Base-by-base conservation (phyloP, 2,113 vertebrate genomes). In the Scartelaos histophorus region DNA sequence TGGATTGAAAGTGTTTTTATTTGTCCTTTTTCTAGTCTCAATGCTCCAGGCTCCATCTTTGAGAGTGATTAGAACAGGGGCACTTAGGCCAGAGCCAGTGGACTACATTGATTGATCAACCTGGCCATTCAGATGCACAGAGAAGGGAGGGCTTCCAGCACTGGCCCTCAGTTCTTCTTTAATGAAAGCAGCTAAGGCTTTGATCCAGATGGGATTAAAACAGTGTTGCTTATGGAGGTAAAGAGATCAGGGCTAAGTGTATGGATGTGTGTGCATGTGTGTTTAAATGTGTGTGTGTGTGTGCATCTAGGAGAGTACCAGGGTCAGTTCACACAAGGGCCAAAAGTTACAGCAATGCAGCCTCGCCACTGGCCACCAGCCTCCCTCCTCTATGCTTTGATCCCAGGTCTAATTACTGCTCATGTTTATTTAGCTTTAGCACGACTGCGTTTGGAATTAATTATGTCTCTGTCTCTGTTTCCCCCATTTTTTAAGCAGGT, bases 131-230 rank as follows among this genome's bases (percentile, higher is more conserved):
- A 70, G 83, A 85, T 78, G 46, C 83, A 70, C 80, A 88, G 81
- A 88, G 49, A 67, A 70, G 80, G 80, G 80, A 81, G 75, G 71
- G 80, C 66, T 88, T 87, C 71, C 47, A 64, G 24, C 29, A 24
- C 61, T 24, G 11, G 87, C 75, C 79, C 71, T 74, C 86, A 68
- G 72, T 82, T 75, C 70, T 75, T 56, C 76, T 69, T 78, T 92
- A 92, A 93, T 93, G 92, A 92, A 94, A 87, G 87, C 81, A 91
- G 87, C 82, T 73, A 68, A 86, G 61, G 85, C 80, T 94, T 93
- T 93, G 91, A 93, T 93, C 92, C 90, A 77, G 74, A 69, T 70
- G 72, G 89, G 90, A 92, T 92, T 93, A 92, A 90, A 89, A 86
- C 67, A 75, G 76, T 85, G 87, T 89, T 86, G 82, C 85, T 88